Percentiles rank a stretch among this genome's conserved stretches.
phyloP scores from a whole-genome alignment of 37 sponge, comb jelly and placozoan species.

The Aplysina aerophoba region DNA sequence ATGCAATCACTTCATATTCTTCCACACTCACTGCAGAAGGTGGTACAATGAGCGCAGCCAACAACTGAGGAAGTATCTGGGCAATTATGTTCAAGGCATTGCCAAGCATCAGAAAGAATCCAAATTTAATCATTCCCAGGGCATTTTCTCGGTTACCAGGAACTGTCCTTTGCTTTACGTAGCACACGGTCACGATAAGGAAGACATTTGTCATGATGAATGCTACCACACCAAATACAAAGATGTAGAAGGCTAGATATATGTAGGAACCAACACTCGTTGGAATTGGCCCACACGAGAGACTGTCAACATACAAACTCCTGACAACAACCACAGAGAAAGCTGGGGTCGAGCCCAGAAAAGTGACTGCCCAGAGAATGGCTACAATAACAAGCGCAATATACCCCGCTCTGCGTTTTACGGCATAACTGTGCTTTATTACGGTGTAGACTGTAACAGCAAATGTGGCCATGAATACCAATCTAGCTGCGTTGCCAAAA shows the following conservation, averaged over 20 bases:
- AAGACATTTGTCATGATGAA: neutral
- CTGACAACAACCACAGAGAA: neutral
- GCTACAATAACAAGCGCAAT: neutral
- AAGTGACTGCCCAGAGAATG: neutral
- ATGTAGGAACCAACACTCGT: neutral
- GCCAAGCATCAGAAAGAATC: conserved; percentile 10
- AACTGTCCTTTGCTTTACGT: neutral
- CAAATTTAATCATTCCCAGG: neutral
- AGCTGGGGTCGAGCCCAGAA: neutral
- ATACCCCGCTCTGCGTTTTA: too few species aligned
- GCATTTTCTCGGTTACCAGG: too few species aligned
- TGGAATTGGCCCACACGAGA: neutral
- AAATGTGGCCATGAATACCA: conserved; percentile 9
- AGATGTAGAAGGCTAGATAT: neutral
- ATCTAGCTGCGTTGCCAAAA: neutral
- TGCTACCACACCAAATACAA: neutral
- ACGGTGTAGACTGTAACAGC: neutral
- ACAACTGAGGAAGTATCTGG: neutral
- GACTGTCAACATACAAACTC: neutral
- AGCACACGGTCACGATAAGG: neutral
- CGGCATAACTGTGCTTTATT: neutral
- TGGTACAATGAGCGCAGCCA: neutral
- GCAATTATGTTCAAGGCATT: neutral
- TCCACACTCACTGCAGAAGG: neutral
- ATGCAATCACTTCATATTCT: too few species aligned